Conservation (phyloP, 2,888 invertebrate species). For the Alloplasta piceator region DNA sequence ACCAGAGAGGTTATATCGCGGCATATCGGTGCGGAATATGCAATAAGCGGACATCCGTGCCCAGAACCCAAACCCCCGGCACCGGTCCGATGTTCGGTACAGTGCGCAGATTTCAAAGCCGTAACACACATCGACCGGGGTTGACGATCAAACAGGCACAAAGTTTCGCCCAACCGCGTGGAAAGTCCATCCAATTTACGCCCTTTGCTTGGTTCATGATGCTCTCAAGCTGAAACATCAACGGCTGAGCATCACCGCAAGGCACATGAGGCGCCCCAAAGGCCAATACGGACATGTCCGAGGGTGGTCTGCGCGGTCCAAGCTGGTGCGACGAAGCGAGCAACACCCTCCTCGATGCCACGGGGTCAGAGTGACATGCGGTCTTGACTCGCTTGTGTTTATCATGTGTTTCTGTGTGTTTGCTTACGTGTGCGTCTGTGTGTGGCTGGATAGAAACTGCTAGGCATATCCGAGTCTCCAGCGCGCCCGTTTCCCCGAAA, state of each 20-base stretch:
- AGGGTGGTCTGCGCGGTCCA: constrained; percentile 38
- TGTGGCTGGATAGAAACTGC: constrained; percentile 24
- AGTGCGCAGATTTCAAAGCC: neutral
- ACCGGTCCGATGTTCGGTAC: constrained; percentile 31
- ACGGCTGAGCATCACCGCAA: constrained; percentile 49
- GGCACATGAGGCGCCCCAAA: constrained; percentile 46
- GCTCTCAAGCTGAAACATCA: constrained; percentile 39
- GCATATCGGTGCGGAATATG: constrained; percentile 68
- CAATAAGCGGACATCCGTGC: constrained; percentile 68
- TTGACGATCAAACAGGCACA: too few species aligned
- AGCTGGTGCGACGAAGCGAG: constrained; percentile 40
- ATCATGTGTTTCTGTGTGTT: neutral
- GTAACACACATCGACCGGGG: too few species aligned
- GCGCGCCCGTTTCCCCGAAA: constrained; percentile 20
- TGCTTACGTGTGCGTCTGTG: neutral
- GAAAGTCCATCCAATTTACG: too few species aligned
- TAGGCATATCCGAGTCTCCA: neutral
- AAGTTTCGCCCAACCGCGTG: too few species aligned
- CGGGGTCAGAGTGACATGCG: constrained; percentile 44
- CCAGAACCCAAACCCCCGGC: constrained; percentile 30
- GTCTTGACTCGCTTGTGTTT: neutral
- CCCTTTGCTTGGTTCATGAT: too few species aligned
- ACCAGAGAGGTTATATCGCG: constrained; percentile 35
- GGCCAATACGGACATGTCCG: constrained; percentile 56
- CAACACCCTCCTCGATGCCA: constrained; percentile 11